A percentile compares a stretch with the other conserved stretches of the same genome.
Conservation (phyloP, 2,888 invertebrate genomes). For the Marasmarcha lunaedactyla region DNA sequence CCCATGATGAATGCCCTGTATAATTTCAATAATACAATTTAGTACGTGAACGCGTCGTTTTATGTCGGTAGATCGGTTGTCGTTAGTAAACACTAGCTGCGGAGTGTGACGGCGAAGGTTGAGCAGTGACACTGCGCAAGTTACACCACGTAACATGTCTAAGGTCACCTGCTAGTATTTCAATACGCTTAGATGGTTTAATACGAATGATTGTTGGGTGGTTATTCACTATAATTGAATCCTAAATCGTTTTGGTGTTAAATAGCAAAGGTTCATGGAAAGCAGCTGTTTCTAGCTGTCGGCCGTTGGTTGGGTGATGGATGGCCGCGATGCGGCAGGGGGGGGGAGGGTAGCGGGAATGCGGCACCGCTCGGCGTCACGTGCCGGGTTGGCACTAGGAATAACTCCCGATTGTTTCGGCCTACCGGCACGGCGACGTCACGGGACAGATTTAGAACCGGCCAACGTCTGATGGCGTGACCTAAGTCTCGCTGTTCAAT, state of each 20-base stretch:
- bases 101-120: slow-evolving; percentile 1
- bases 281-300: no score
- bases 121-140: not conserved
- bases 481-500: not conserved
- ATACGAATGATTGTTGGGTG: no score
- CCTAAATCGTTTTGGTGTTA: no score
- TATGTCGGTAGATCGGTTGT: no score
- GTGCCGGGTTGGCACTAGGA: slow-evolving; percentile 51
- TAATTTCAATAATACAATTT: no score
- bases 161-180: not conserved
- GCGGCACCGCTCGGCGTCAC: slow-evolving; percentile 40
- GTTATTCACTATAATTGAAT: no score
- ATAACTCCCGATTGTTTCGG: slow-evolving; percentile 64
- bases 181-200: not conserved
- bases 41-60: no score
- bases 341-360: slow-evolving; percentile 27
- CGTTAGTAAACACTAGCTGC: not conserved
- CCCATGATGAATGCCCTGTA: no score
- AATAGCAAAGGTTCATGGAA: no score
- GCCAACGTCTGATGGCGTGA: slow-evolving; percentile 33
- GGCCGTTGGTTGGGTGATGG: no score
- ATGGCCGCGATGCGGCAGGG: no score
- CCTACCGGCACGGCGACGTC: slow-evolving; percentile 38
- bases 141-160: not conserved
- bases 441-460: slow-evolving; percentile 52